Evolutionary conservation across 2,797 vertebrate species (phyloP).

Genomic region (Microchirus variegatus): DNA sequence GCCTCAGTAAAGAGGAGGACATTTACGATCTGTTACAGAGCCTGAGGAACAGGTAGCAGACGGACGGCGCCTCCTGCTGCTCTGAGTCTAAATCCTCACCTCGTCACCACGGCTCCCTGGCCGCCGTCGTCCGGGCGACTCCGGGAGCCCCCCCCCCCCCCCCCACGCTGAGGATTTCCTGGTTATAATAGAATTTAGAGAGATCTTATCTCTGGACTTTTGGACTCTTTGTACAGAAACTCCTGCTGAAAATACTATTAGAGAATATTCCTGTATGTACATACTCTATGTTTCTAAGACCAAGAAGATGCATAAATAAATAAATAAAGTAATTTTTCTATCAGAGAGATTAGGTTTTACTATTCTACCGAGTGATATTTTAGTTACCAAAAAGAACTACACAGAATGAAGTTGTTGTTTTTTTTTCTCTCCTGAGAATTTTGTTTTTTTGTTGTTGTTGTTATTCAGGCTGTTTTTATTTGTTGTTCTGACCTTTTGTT

Average conservation of each 20-base stretch:
- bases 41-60: slow-evolving; percentile 86
- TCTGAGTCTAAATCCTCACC: slow-evolving; percentile 43
- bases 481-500: slow-evolving; percentile 83
- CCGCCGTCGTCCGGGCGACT: slow-evolving; percentile 20
- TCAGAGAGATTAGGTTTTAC: slow-evolving; percentile 73
- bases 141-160: no score
- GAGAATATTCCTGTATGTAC: slow-evolving; percentile 70
- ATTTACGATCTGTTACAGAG: slow-evolving; percentile 93
- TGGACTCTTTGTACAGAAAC: slow-evolving; percentile 68
- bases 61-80: slow-evolving; percentile 24
- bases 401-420: slow-evolving; percentile 30
- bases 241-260: slow-evolving; percentile 57
- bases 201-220: slow-evolving; percentile 44
- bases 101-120: slow-evolving; percentile 24
- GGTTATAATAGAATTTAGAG: slow-evolving; percentile 23
- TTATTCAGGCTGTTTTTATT: slow-evolving; percentile 82
- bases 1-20: slow-evolving; percentile 90
- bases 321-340: slow-evolving; percentile 80
- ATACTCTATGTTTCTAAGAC: slow-evolving; percentile 78
- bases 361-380: slow-evolving; percentile 77
- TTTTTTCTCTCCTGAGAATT: slow-evolving; percentile 28
- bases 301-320: slow-evolving; percentile 63
- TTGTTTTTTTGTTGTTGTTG: slow-evolving; percentile 47
- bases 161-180: slow-evolving; percentile 25
- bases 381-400: slow-evolving; percentile 75